These are phyloP conservation scores for Panthera tigris DNA, from an alignment of 2,113 vertebrate species.

Conservation along the genomic window DNA sequence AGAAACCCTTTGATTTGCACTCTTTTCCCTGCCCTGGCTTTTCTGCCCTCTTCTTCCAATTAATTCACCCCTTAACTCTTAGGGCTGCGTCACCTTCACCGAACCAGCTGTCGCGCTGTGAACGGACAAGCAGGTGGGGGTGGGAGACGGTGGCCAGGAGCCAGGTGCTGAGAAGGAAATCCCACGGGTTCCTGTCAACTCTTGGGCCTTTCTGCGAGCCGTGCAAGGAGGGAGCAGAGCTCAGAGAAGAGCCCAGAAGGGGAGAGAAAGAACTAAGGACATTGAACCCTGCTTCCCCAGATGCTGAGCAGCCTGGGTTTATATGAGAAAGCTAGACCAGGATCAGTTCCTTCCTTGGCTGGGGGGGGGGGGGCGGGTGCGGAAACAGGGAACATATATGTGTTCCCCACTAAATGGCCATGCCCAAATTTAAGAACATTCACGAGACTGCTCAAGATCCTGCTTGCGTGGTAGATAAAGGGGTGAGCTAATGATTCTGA, in stretches of 20 bases:
- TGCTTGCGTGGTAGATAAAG: not conserved
- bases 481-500: not conserved
- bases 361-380: fast-evolving
- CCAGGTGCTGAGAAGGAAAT: slow-evolving; percentile 57
- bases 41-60: slow-evolving; percentile 61
- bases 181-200: fast-evolving
- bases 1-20: slow-evolving; percentile 74
- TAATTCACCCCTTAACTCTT: slow-evolving; percentile 66
- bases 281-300: not conserved
- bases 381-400: not conserved
- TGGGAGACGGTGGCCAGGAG: not conserved
- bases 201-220: slow-evolving; percentile 27
- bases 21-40: not conserved
- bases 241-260: not conserved
- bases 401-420: not conserved
- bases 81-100: not conserved
- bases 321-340: slow-evolving; percentile 39
- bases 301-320: not conserved
- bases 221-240: not conserved
- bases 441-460: fast-evolving
- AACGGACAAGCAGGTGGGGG: not conserved
- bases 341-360: not conserved
- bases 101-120: not conserved
- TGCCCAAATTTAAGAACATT: not conserved
- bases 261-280: not conserved